phyloP scores from a whole-genome alignment of 2,113 vertebrate species.

The Petaurus breviceps region DNA sequence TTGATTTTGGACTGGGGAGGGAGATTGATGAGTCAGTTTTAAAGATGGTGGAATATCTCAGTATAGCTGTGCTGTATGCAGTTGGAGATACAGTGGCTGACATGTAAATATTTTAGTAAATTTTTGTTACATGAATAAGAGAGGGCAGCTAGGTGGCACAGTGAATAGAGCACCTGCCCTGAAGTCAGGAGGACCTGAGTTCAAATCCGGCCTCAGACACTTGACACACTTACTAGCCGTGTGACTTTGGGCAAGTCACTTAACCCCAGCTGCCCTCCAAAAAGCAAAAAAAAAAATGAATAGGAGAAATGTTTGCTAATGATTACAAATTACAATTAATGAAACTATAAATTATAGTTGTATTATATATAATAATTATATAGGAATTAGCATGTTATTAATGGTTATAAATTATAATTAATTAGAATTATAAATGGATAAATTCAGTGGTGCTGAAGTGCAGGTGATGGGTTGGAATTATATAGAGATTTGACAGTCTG shows the following conservation, averaged over 20 bases:
- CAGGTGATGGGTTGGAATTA: neutral
- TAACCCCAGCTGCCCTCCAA: too few relatives aligned
- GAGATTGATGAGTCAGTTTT: too few relatives aligned
- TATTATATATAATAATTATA: too few relatives aligned
- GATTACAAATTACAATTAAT: too few relatives aligned
- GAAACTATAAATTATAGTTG: too few relatives aligned
- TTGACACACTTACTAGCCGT: too few relatives aligned
- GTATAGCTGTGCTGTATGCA: neutral
- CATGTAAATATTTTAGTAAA: neutral
- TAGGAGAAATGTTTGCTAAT: neutral
- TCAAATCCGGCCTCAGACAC: too few relatives aligned
- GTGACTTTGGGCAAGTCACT: too few relatives aligned
- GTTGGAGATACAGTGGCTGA: neutral
- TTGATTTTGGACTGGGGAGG: too few relatives aligned
- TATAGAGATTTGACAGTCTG: neutral
- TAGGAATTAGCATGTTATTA: too few relatives aligned
- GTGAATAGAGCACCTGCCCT: too few relatives aligned
- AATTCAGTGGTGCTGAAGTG: neutral
- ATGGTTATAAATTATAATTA: neutral
- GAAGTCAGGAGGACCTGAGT: too few relatives aligned
- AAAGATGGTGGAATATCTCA: neutral
- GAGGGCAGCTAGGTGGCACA: neutral
- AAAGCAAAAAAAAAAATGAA: neutral
- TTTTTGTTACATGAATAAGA: neutral
- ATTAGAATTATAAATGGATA: neutral